Evolutionary conservation across 2,888 invertebrate genomes (phyloP).

Genomic region (Seira sanloemensis): DNA sequence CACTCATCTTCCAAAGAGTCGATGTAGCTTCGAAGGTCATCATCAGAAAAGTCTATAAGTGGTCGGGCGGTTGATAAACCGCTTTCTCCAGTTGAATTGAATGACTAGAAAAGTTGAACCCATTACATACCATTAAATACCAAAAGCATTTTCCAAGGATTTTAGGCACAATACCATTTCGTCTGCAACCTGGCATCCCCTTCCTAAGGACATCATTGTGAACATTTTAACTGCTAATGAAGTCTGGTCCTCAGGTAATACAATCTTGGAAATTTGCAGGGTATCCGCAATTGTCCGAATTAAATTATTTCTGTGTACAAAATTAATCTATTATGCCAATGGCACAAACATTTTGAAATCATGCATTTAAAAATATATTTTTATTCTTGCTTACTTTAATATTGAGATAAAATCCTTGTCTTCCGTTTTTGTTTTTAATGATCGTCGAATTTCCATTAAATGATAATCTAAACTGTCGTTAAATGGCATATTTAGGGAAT

Average conservation of each 20-base stretch:
- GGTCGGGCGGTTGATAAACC: constrained; percentile 61
- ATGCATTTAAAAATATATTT: background rate
- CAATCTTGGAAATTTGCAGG: constrained; percentile 55
- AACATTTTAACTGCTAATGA: constrained; percentile 72
- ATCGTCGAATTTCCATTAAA: constrained; percentile 27
- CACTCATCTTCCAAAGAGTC: constrained; percentile 45
- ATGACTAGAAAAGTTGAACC: constrained; percentile 36
- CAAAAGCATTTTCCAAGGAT: background rate
- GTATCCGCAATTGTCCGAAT: constrained; percentile 40
- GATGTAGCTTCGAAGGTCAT: constrained; percentile 69
- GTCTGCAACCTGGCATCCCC: constrained; percentile 70
- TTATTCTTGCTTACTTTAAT: constrained; percentile 40
- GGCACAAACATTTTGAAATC: background rate
- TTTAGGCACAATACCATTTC: constrained; percentile 69
- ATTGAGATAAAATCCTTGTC: constrained; percentile 47
- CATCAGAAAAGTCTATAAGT: constrained; percentile 67
- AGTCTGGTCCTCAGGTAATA: constrained; percentile 69
- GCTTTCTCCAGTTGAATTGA: constrained; percentile 48
- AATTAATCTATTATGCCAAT: constrained; percentile 19
- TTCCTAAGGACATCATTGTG: constrained; percentile 69
- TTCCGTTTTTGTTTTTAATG: constrained; percentile 50
- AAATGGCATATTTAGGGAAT: constrained; percentile 57
- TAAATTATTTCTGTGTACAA: constrained; percentile 52
- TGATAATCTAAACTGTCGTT: constrained; percentile 41
- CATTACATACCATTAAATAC: no score